Evolutionary conservation across 1,140 invertebrate species (phyloP).

Genomic region (Melitaea cinxia): DNA sequence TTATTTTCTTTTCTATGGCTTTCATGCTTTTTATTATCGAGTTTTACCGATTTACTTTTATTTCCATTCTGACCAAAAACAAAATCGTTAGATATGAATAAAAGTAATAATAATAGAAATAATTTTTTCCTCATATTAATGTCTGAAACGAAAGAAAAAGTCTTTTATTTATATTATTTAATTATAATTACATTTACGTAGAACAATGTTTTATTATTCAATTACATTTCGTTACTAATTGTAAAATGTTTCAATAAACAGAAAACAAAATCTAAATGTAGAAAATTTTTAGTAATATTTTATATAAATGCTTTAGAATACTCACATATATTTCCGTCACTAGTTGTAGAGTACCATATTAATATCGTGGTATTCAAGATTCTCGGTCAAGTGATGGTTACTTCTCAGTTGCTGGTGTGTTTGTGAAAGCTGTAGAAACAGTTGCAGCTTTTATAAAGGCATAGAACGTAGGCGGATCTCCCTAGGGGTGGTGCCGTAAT

Average conservation of each 20-base stretch:
- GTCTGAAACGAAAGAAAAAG: constrained; percentile 48
- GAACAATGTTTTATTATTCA: background rate
- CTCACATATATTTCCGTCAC: constrained; percentile 19
- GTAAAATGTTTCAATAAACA: no score
- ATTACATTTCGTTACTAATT: no score
- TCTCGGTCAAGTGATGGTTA: constrained; percentile 4
- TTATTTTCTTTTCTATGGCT: constrained; percentile 40
- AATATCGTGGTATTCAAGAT: constrained; percentile 11
- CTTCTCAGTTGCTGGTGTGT: constrained; percentile 11
- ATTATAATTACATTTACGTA: no score
- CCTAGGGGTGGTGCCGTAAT: constrained; percentile 62
- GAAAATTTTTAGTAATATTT: no score
- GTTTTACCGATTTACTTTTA: constrained; percentile 51
- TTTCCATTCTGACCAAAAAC: constrained; percentile 55
- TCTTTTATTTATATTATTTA: no score
- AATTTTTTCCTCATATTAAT: constrained; percentile 52
- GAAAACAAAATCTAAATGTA: no score
- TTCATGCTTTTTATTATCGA: constrained; percentile 37
- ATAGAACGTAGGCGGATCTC: constrained; percentile 37
- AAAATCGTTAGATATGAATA: constrained; percentile 51
- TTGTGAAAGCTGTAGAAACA: constrained; percentile 32
- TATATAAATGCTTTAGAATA: no score
- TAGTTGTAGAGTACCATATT: constrained; percentile 21
- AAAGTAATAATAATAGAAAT: constrained; percentile 42
- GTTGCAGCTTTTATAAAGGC: constrained; percentile 49